These are phyloP conservation scores for Scytalopus superciliaris DNA, from an alignment of 2,113 vertebrate genomes.

Conservation along the genomic window DNA sequence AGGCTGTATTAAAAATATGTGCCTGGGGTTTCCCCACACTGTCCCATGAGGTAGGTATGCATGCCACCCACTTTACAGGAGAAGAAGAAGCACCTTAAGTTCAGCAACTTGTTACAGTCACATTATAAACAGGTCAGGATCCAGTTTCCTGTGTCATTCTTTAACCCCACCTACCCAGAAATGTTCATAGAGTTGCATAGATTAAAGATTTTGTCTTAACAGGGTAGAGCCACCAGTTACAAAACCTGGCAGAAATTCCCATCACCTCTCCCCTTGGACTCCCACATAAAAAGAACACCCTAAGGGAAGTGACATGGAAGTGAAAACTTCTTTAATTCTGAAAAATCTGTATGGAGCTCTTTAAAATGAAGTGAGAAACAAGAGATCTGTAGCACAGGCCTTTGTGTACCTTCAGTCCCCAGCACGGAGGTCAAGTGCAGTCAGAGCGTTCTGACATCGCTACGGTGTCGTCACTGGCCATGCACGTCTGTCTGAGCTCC, in stretches of 20 bases:
- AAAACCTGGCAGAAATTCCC: not conserved
- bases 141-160: not conserved
- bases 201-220: not conserved
- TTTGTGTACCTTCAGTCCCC: not conserved
- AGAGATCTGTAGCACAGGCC: not conserved
- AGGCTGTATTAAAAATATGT: not conserved
- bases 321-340: not conserved
- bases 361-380: not conserved
- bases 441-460: not conserved
- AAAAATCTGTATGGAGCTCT: not conserved
- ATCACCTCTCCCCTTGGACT: not conserved
- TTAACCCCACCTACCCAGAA: not conserved
- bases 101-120: not conserved
- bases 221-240: not conserved
- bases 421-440: fast-evolving
- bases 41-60: not conserved
- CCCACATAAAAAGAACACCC: not conserved
- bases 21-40: not conserved
- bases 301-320: not conserved
- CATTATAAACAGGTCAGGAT: not conserved
- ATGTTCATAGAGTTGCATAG: fast-evolving
- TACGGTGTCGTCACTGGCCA: fast-evolving
- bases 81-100: not conserved
- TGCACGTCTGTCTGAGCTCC: fast-evolving
- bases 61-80: not conserved